Percentiles rank a stretch among this genome's conserved stretches.
Conservation (phyloP, 2,888 invertebrate genomes). For the Epistrophella euchroma region DNA sequence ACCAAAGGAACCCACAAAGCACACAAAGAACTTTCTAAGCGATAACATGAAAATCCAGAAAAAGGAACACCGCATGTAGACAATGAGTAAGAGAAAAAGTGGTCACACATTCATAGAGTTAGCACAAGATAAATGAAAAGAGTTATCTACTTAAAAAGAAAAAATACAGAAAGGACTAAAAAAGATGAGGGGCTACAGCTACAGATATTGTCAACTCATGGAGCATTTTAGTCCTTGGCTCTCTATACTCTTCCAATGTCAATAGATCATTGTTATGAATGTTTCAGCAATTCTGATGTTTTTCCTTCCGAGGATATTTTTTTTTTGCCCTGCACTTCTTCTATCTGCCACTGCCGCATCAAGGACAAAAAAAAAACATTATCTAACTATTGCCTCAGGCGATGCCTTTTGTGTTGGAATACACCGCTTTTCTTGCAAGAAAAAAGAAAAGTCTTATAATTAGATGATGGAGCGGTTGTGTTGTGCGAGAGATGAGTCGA, state of each 20-base stretch:
- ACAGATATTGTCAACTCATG: constrained; percentile 63
- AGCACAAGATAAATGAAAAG: constrained; percentile 63
- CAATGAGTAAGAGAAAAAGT: constrained; percentile 42
- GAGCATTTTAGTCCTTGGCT: constrained; percentile 70
- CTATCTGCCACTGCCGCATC: not conserved
- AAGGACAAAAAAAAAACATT: constrained; percentile 1
- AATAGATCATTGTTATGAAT: constrained; percentile 75
- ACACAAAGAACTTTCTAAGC: constrained; percentile 53
- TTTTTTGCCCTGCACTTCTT: not conserved
- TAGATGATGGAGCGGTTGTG: constrained; percentile 64
- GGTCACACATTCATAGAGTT: constrained; percentile 56
- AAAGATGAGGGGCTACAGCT: constrained; percentile 12
- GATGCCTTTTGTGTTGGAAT: constrained; percentile 45
- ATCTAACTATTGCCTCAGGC: constrained; percentile 55
- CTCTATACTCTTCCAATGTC: constrained; percentile 48
- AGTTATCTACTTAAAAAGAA: constrained; percentile 49
- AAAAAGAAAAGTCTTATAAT: constrained; percentile 60
- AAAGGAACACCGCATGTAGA: constrained; percentile 32
- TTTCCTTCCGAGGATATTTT: constrained; percentile 52
- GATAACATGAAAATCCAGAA: constrained; percentile 54
- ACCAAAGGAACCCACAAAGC: constrained; percentile 36
- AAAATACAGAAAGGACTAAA: not conserved
- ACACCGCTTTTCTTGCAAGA: constrained; percentile 34
- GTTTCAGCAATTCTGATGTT: constrained; percentile 71
- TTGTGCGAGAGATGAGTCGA: constrained; percentile 18